Evolutionary conservation across 2,113 vertebrate species (phyloP).

Genomic region (Xiphophorus couchianus): DNA sequence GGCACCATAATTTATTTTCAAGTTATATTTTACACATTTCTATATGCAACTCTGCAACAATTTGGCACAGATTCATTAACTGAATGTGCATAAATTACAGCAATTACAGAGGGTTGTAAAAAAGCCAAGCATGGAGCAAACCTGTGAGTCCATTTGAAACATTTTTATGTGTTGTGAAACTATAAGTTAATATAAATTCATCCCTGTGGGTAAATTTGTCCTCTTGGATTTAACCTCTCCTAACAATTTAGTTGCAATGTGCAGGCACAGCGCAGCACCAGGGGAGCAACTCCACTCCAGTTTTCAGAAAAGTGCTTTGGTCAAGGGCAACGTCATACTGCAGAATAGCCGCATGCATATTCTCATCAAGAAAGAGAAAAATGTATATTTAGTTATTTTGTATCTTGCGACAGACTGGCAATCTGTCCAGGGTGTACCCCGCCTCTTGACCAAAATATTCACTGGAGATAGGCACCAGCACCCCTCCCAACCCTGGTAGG

Average conservation of each 20-base stretch:
- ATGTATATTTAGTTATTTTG: constrained; percentile 10
- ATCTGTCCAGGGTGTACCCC: too few relatives aligned
- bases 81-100: background rate
- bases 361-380: background rate
- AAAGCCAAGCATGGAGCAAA: background rate
- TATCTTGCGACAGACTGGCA: background rate
- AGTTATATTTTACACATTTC: background rate
- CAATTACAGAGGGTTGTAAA: background rate
- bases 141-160: background rate
- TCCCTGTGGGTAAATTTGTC: constrained; percentile 27
- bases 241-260: constrained; percentile 28
- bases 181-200: constrained; percentile 41
- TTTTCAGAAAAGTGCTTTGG: constrained; percentile 27
- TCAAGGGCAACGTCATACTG: constrained; percentile 27
- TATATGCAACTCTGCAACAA: background rate
- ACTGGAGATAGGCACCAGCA: too few relatives aligned
- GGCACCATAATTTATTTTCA: background rate
- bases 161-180: constrained; percentile 1
- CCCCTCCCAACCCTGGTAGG: too few relatives aligned
- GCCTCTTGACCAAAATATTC: too few relatives aligned
- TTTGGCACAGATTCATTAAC: background rate
- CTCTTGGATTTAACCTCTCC: constrained; percentile 4
- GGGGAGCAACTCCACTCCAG: constrained; percentile 17
- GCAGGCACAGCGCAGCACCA: constrained; percentile 8
- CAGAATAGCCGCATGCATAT: background rate